Conservation (phyloP, 2,113 vertebrate species). For the Stigmatopora nigra region DNA sequence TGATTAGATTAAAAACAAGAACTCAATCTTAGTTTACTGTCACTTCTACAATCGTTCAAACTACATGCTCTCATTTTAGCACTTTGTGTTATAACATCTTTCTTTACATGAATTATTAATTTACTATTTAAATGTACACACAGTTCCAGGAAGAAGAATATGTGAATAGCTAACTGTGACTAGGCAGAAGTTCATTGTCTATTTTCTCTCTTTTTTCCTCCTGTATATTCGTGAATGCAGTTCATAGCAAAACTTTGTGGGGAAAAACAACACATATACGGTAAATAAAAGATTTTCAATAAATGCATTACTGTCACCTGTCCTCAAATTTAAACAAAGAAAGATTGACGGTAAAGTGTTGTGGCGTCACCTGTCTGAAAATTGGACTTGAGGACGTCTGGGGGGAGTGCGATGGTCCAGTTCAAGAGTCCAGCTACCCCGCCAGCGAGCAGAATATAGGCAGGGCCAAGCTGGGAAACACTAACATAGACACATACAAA, state of each 20-base stretch:
- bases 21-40: too few relatives aligned
- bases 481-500: conserved; percentile 25
- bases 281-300: background rate
- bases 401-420: conserved; percentile 71
- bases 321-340: background rate
- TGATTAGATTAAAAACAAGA: too few relatives aligned
- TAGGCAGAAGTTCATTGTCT: too few relatives aligned
- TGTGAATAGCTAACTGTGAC: too few relatives aligned
- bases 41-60: too few relatives aligned
- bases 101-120: too few relatives aligned
- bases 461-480: conserved; percentile 58
- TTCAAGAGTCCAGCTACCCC: conserved; percentile 68
- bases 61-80: too few relatives aligned
- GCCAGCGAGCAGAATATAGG: conserved; percentile 67
- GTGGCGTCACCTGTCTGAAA: conserved; percentile 67
- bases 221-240: conserved; percentile 10
- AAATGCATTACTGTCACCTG: background rate
- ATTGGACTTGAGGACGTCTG: conserved; percentile 74
- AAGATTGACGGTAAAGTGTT: background rate
- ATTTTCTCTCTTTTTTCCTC: too few relatives aligned
- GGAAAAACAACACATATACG: background rate
- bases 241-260: background rate
- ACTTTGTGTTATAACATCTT: too few relatives aligned
- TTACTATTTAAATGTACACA: too few relatives aligned
- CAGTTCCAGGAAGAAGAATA: too few relatives aligned